phyloP scores from a whole-genome alignment of 2,113 vertebrate genomes.

The Aythya baeri region DNA sequence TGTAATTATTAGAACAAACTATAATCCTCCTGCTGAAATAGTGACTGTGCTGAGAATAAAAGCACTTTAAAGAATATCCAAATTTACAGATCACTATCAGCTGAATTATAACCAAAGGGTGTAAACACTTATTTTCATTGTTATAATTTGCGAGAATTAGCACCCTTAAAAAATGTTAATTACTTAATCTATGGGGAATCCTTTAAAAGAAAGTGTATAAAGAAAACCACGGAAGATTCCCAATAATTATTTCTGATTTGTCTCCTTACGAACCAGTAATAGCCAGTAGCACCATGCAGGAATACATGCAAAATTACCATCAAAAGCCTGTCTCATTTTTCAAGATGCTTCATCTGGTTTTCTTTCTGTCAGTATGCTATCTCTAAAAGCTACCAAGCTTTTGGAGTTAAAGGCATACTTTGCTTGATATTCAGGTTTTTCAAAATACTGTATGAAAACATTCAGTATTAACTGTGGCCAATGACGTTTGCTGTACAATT shows the following conservation, averaged over 20 bases:
- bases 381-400: not conserved
- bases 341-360: not conserved
- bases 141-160: not conserved
- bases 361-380: not conserved
- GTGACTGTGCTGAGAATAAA: not conserved
- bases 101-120: not conserved
- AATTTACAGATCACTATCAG: not conserved
- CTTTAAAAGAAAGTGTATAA: not conserved
- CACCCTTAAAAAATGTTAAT: not conserved
- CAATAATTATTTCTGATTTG: not conserved
- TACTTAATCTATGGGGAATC: not conserved
- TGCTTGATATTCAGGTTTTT: not conserved
- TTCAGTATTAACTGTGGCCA: not conserved
- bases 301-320: not conserved
- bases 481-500: not conserved
- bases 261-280: not conserved
- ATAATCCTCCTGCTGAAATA: not conserved
- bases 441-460: not conserved
- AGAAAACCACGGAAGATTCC: not conserved
- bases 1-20: not conserved
- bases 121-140: not conserved
- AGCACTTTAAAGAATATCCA: not conserved
- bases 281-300: not conserved
- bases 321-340: accelerated
- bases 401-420: not conserved